Conservation (phyloP, 2,113 vertebrate species). For the Sylvilagus bachmani region DNA sequence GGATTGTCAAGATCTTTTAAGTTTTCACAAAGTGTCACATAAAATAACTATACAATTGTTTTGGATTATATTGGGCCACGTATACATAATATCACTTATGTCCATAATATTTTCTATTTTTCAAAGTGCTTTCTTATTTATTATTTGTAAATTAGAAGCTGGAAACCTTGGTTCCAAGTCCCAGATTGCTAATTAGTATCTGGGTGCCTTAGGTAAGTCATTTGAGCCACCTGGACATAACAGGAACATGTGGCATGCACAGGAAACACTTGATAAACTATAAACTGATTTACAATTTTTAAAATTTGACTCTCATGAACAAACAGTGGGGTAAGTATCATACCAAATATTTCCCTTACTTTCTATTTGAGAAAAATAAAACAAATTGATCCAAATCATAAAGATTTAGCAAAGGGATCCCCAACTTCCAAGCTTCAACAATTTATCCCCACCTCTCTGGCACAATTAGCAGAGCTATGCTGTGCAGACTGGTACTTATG, state of each 20-base stretch:
- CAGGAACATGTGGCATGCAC: background rate
- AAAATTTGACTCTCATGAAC: slow-evolving; percentile 42
- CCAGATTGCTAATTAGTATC: slow-evolving; percentile 50
- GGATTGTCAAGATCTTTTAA: slow-evolving; percentile 63
- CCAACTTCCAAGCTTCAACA: slow-evolving; percentile 1
- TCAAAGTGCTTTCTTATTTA: slow-evolving; percentile 69
- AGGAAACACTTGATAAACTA: slow-evolving; percentile 38
- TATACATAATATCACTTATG: slow-evolving; percentile 59
- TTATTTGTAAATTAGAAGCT: slow-evolving; percentile 65
- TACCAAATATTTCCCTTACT: slow-evolving; percentile 10
- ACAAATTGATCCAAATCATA: background rate
- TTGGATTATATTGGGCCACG: slow-evolving; percentile 80
- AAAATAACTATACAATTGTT: slow-evolving; percentile 33
- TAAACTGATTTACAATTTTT: slow-evolving; percentile 20
- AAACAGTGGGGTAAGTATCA: slow-evolving; percentile 73
- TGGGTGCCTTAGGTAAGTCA: slow-evolving; percentile 76
- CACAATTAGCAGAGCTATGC: background rate
- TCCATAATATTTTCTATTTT: slow-evolving; percentile 64
- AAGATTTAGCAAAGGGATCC: background rate
- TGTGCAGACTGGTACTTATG: background rate
- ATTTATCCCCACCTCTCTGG: background rate
- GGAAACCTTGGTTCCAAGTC: slow-evolving; percentile 60
- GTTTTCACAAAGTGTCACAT: slow-evolving; percentile 63
- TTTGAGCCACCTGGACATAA: background rate
- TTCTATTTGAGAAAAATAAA: slow-evolving; percentile 38